Conservation (phyloP, 1,140 invertebrate genomes). For the Bombus confusus region DNA sequence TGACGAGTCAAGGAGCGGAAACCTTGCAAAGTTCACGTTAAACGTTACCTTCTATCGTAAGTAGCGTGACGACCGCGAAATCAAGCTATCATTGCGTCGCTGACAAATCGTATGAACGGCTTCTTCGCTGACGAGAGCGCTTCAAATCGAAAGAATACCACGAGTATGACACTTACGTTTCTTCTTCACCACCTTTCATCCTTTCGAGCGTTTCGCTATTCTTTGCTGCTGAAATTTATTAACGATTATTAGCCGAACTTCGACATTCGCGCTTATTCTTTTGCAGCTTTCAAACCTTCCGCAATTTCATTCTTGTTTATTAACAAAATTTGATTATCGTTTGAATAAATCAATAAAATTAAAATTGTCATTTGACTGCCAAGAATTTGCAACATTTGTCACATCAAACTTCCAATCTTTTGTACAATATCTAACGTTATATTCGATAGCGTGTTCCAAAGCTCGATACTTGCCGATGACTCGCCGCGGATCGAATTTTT, state of each 20-base stretch:
- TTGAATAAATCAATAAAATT: too few species aligned
- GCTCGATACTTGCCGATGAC: too few species aligned
- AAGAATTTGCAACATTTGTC: too few species aligned
- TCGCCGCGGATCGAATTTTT: too few species aligned
- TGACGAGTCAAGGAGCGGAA: slow-evolving; percentile 59
- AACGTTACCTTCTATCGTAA: slow-evolving; percentile 26
- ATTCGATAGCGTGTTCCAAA: too few species aligned
- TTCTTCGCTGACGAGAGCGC: not conserved
- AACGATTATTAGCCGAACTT: not conserved
- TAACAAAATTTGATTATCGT: too few species aligned
- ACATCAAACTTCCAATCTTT: too few species aligned
- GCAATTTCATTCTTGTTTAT: not conserved
- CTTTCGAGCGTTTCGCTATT: not conserved
- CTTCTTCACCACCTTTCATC: not conserved
- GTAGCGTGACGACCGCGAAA: slow-evolving; percentile 26
- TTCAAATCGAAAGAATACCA: not conserved
- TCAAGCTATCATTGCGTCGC: slow-evolving; percentile 3
- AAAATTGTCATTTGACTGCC: too few species aligned
- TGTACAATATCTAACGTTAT: too few species aligned
- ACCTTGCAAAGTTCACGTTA: slow-evolving; percentile 50
- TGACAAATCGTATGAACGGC: slow-evolving; percentile 17
- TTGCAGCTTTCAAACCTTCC: not conserved
- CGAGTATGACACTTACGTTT: not conserved
- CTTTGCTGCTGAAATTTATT: not conserved
- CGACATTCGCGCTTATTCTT: too few species aligned